Conservation (phyloP, 2,888 invertebrate species). For the Dexiosoma caninum region DNA sequence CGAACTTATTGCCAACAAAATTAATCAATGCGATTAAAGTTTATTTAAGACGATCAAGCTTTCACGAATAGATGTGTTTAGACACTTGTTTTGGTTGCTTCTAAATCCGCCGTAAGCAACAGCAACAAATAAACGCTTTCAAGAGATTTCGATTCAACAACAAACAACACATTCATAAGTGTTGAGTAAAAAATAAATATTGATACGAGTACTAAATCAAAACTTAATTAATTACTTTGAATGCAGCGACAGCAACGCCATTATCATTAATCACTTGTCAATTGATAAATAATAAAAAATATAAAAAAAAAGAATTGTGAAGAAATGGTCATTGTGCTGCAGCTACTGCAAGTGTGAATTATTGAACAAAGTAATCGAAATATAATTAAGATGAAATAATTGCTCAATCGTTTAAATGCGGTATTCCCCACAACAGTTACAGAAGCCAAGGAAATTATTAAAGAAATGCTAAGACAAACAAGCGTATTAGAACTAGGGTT, state of each 20-base stretch:
- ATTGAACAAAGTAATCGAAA: neutral
- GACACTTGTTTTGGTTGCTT: neutral
- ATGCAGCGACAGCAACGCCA: conserved; percentile 6
- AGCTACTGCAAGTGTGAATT: conserved; percentile 30
- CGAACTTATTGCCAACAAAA: neutral
- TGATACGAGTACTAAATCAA: conserved; percentile 58
- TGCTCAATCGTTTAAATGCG: neutral
- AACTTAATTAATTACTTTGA: conserved; percentile 51
- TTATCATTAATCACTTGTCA: conserved; percentile 61
- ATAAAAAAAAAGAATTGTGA: neutral
- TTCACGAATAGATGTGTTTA: neutral
- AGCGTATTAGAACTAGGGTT: no score
- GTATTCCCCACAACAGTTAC: neutral
- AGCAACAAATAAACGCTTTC: neutral
- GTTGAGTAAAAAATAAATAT: conserved; percentile 17
- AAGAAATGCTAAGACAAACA: no score
- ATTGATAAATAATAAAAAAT: conserved; percentile 48
- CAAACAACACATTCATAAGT: neutral
- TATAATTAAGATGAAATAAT: conserved; percentile 11
- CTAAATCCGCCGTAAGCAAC: neutral
- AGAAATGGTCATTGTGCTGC: neutral
- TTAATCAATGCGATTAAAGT: conserved; percentile 9
- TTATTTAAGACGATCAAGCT: neutral
- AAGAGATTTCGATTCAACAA: no score
- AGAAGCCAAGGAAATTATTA: neutral